A percentile compares a stretch with the other conserved stretches of the same genome.
phyloP scores from a whole-genome alignment of 2,888 invertebrate genomes.

The Mythimna pallens region DNA sequence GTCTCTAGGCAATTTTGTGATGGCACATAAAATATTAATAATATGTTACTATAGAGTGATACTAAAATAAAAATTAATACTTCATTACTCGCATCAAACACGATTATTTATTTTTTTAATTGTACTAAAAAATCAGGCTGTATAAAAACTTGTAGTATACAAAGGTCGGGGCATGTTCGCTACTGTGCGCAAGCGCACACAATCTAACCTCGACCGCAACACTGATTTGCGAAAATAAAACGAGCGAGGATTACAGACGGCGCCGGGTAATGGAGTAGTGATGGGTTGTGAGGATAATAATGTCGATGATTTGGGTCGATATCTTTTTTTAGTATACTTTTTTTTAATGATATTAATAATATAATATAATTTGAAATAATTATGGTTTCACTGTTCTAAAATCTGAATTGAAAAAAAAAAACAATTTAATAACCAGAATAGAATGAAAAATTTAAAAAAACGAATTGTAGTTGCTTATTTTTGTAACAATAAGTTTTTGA shows the following conservation, averaged over 20 bases:
- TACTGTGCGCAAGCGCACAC: conserved; percentile 71
- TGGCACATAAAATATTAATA: too few species aligned
- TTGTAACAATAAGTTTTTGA: too few species aligned
- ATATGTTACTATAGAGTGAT: background rate
- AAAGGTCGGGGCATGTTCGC: conserved; percentile 62
- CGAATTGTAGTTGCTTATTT: too few species aligned
- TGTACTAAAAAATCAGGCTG: background rate
- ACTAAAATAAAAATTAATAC: background rate
- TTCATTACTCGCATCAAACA: background rate
- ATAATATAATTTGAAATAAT: too few species aligned
- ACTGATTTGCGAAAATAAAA: conserved; percentile 89
- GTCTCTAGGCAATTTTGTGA: too few species aligned
- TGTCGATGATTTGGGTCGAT: conserved; percentile 46
- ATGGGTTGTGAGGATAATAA: conserved; percentile 53
- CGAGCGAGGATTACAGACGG: conserved; percentile 85
- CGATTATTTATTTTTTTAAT: background rate
- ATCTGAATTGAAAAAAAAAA: too few species aligned
- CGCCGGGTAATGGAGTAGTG: conserved; percentile 85
- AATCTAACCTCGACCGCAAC: conserved; percentile 83
- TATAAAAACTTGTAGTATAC: conserved; percentile 44
- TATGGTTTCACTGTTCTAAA: too few species aligned
- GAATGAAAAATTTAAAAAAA: too few species aligned
- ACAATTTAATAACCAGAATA: too few species aligned
- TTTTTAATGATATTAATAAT: background rate
- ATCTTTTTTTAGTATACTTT: background rate